Percentiles rank a stretch among this genome's conserved stretches.
phyloP scores from a whole-genome alignment of 1,140 invertebrate species.

The Helicoverpa armigera region DNA sequence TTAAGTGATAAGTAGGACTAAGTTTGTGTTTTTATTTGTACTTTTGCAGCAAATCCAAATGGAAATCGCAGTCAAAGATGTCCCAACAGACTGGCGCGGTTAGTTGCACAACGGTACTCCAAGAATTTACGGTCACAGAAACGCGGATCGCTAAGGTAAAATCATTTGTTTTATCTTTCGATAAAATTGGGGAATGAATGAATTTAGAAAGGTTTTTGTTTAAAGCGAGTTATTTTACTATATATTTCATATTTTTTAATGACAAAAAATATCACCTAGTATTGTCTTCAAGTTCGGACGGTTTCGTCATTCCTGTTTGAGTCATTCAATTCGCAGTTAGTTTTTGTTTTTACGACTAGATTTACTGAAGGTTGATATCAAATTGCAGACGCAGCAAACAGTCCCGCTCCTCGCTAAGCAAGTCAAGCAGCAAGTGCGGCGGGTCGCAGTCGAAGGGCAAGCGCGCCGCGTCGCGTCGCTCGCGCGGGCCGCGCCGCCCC shows the following conservation, averaged over 20 bases:
- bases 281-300: no score
- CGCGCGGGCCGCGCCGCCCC: constrained; percentile 59
- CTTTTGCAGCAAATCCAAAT: constrained; percentile 65
- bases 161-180: no score
- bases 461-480: constrained; percentile 58
- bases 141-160: constrained; percentile 71
- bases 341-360: neutral
- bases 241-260: no score
- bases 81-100: constrained; percentile 78
- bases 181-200: no score
- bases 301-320: neutral
- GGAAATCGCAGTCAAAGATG: constrained; percentile 74
- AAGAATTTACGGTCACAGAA: constrained; percentile 78
- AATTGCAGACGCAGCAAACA: constrained; percentile 70
- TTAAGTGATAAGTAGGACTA: no score
- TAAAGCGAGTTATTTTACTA: no score
- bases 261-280: no score
- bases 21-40: constrained; percentile 17
- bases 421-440: constrained; percentile 57
- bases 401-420: constrained; percentile 62
- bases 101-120: constrained; percentile 78
- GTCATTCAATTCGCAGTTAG: neutral
- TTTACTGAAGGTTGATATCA: neutral
- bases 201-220: no score
- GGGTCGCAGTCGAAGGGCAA: constrained; percentile 64